Conservation (phyloP, 2,113 vertebrate species). For the Falcunculus frontatus region DNA sequence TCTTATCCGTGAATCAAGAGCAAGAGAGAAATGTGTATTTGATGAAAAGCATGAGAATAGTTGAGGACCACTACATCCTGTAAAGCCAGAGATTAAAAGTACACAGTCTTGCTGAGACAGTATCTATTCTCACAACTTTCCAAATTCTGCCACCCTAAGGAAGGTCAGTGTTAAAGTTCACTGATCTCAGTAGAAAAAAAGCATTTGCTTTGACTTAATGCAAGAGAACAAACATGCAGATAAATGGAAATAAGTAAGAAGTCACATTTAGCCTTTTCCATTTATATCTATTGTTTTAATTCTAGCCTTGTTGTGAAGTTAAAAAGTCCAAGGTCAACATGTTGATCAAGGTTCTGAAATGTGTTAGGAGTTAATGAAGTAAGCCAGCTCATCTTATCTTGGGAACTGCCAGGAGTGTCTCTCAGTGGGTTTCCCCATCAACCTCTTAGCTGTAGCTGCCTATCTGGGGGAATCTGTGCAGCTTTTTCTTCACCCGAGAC, state of each 20-base stretch:
- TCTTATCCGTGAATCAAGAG: not conserved
- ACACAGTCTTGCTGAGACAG: not conserved
- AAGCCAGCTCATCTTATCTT: not conserved
- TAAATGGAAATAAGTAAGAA: not conserved
- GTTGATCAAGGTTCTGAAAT: not conserved
- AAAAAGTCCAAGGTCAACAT: not conserved
- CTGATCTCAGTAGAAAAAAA: not conserved
- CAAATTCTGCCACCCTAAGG: not conserved
- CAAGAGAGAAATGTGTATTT: not conserved
- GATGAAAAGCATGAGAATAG: not conserved
- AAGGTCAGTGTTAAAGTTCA: not conserved
- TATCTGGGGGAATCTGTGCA: not conserved
- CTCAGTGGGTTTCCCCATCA: not conserved
- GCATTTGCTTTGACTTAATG: not conserved
- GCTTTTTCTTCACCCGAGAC: not conserved
- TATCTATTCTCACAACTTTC: not conserved
- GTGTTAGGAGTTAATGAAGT: not conserved
- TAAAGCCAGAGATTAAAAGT: not conserved
- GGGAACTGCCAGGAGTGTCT: fast-evolving
- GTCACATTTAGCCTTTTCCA: not conserved
- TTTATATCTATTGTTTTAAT: not conserved
- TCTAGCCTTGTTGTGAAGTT: not conserved
- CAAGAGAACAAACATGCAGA: not conserved
- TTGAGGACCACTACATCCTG: not conserved
- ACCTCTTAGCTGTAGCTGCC: not conserved